These are phyloP conservation scores for Tholera decimalis DNA, from an alignment of 2,888 invertebrate genomes.

Conservation along the genomic window DNA sequence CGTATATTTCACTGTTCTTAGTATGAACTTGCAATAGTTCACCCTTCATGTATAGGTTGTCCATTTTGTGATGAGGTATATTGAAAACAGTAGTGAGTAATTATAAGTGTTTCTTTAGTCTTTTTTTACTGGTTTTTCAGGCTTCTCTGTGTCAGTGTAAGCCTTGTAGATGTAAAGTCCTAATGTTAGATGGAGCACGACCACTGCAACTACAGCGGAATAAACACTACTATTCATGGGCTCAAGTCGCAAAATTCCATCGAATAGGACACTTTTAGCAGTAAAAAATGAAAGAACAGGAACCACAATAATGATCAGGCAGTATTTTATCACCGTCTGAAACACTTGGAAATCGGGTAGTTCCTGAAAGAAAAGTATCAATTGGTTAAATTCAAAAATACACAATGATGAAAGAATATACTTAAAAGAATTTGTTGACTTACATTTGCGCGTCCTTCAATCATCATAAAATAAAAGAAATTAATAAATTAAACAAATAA, in stretches of 20 bases:
- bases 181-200: constrained; percentile 94
- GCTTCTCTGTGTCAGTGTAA: constrained; percentile 92
- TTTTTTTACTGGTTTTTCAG: constrained; percentile 83
- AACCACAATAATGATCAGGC: constrained; percentile 94
- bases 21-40: constrained; percentile 88
- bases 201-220: constrained; percentile 94
- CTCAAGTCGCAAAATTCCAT: constrained; percentile 91
- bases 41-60: constrained; percentile 87
- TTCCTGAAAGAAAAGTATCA: constrained; percentile 88
- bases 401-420: neutral
- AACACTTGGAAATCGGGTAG: constrained; percentile 94
- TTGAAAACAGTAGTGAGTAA: constrained; percentile 14
- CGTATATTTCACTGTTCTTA: constrained; percentile 83
- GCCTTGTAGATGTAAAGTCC: constrained; percentile 95
- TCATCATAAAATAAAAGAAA: constrained; percentile 85
- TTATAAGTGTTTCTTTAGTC: constrained; percentile 79
- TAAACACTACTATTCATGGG: constrained; percentile 94
- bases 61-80: constrained; percentile 78
- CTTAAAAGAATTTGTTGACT: constrained; percentile 67
- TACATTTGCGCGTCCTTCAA: constrained; percentile 90
- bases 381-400: constrained; percentile 24
- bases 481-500: constrained; percentile 71
- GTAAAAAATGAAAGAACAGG: constrained; percentile 95
- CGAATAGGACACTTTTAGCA: constrained; percentile 93
- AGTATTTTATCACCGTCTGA: constrained; percentile 94